These are phyloP conservation scores for Nomada fucata DNA, from an alignment of 2,888 invertebrate genomes.

Conservation along the genomic window DNA sequence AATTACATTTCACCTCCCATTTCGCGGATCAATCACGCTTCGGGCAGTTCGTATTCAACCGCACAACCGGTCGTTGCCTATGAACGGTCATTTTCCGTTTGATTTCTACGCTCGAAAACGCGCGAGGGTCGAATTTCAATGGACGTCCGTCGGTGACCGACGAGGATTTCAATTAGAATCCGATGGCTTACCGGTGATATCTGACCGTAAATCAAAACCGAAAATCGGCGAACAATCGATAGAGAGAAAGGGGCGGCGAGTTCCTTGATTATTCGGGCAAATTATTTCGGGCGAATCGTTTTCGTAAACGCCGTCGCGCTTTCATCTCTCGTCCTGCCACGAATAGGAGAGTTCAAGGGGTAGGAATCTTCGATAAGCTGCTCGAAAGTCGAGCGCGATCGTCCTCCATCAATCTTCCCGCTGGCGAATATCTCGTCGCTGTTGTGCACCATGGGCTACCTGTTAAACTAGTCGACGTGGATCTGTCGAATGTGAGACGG, in stretches of 20 bases:
- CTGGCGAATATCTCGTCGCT: constrained; percentile 6
- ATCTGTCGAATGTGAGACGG: background rate
- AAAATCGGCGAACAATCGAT: background rate
- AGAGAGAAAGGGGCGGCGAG: constrained; percentile 28
- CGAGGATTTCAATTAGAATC: constrained; percentile 25
- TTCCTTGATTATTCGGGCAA: constrained; percentile 53
- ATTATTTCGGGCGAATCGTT: constrained; percentile 50
- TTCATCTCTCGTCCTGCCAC: constrained; percentile 31
- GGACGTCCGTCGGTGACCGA: background rate
- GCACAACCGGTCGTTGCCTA: constrained; percentile 21
- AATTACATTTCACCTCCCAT: constrained; percentile 26
- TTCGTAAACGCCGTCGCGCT: constrained; percentile 43
- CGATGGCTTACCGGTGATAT: background rate
- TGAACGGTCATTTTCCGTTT: constrained; percentile 20
- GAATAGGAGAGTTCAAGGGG: constrained; percentile 47
- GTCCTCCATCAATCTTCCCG: constrained; percentile 61
- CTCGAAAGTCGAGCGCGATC: constrained; percentile 42
- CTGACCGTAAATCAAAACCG: too few relatives aligned
- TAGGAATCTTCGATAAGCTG: constrained; percentile 47
- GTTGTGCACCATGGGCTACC: constrained; percentile 12
- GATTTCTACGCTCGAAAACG: constrained; percentile 5
- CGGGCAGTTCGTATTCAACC: background rate
- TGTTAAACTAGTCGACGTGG: constrained; percentile 25
- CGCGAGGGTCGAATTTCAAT: constrained; percentile 16
- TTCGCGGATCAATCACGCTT: constrained; percentile 14